Conservation (phyloP, 2,113 vertebrate genomes). For the Theristicus caerulescens region DNA sequence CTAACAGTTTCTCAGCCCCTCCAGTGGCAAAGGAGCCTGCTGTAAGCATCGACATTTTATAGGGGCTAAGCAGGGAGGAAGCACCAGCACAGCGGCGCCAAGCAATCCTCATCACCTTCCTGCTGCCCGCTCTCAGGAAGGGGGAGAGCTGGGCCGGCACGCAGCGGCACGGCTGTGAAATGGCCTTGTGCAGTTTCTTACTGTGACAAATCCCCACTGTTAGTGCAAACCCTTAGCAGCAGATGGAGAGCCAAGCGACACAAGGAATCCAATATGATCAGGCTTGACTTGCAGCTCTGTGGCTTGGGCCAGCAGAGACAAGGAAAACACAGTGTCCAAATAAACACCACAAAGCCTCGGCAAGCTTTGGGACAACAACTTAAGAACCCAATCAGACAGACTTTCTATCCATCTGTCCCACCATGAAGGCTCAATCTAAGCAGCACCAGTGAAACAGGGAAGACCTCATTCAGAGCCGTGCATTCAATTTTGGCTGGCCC, state of each 20-base stretch:
- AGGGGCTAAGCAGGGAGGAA: neutral
- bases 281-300: neutral
- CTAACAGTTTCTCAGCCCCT: neutral
- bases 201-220: neutral
- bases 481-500: neutral
- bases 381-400: neutral
- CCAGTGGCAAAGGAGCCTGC: neutral
- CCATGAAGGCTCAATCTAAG: neutral
- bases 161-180: neutral
- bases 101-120: neutral
- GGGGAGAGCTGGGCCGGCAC: neutral
- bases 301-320: neutral
- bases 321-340: neutral
- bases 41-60: neutral
- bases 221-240: neutral
- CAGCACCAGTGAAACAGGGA: neutral
- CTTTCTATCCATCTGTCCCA: neutral
- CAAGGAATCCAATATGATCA: neutral
- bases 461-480: neutral
- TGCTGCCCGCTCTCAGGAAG: neutral
- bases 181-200: neutral
- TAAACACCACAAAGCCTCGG: neutral
- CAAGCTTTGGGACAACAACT: neutral
- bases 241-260: neutral
- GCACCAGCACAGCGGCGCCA: fast-evolving